A percentile compares a stretch with the other conserved stretches of the same genome.
Conservation (phyloP, 2,113 vertebrate genomes). For the Bujurquina vittata region DNA sequence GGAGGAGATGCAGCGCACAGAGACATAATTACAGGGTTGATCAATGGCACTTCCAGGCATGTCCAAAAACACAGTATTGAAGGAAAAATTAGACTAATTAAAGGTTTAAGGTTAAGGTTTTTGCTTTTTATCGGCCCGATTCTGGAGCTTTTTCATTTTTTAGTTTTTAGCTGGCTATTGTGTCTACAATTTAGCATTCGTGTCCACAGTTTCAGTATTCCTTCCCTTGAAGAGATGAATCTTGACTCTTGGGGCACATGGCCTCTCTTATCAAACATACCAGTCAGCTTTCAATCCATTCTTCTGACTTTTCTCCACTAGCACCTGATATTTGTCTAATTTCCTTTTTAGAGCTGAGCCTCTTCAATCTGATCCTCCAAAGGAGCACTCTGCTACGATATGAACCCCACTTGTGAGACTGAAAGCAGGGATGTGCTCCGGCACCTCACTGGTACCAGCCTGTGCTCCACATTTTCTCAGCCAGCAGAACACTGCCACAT, state of each 20-base stretch:
- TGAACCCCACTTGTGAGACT: neutral
- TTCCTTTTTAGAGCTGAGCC: neutral
- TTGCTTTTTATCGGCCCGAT: neutral
- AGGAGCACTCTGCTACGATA: neutral
- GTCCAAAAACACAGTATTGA: neutral
- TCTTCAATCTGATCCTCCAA: neutral
- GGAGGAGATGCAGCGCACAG: no score
- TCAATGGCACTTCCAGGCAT: neutral
- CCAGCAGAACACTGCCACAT: neutral
- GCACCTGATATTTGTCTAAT: neutral
- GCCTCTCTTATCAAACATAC: neutral
- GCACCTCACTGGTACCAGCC: neutral
- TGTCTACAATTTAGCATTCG: neutral
- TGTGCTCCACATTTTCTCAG: neutral
- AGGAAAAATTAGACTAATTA: neutral
- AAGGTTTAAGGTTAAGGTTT: neutral
- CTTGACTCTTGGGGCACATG: neutral
- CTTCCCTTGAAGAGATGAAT: neutral
- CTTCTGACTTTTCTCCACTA: neutral
- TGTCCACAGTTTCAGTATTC: neutral
- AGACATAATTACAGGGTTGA: neutral
- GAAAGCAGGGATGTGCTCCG: neutral
- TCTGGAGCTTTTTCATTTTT: neutral
- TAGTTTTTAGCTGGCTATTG: neutral
- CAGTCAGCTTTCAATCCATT: neutral